These are phyloP conservation scores for Hemithea aestivaria DNA, from an alignment of 2,888 invertebrate species.

Conservation along the genomic window DNA sequence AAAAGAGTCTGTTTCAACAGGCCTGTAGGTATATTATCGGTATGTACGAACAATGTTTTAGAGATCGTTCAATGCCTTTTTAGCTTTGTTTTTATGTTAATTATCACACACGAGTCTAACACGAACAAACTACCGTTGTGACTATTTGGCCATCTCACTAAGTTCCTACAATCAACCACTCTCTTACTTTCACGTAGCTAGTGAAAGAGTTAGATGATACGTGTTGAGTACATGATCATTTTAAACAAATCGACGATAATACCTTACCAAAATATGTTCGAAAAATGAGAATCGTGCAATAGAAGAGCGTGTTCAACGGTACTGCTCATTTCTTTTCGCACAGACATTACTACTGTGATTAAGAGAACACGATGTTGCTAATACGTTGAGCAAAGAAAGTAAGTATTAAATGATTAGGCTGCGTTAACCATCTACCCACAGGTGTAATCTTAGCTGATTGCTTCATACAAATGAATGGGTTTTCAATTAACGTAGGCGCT, in stretches of 20 bases:
- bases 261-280: conserved; percentile 20
- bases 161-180: too few species aligned
- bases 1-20: too few species aligned
- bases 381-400: conserved; percentile 29
- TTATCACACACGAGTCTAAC: conserved; percentile 58
- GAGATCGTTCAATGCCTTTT: conserved; percentile 70
- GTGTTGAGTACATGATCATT: conserved; percentile 41
- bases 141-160: conserved; percentile 38
- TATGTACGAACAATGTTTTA: conserved; percentile 53
- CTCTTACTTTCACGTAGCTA: conserved; percentile 23
- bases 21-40: too few species aligned
- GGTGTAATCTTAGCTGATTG: conserved; percentile 21
- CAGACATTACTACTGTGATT: conserved; percentile 30
- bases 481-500: conserved; percentile 10
- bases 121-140: conserved; percentile 63
- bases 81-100: conserved; percentile 75
- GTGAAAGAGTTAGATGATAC: conserved; percentile 29
- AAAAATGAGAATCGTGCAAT: too few species aligned
- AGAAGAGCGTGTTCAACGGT: too few species aligned
- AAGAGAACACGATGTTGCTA: conserved; percentile 36
- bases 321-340: too few species aligned
- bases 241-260: conserved; percentile 43
- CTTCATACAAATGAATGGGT: conserved; percentile 15
- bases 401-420: conserved; percentile 31
- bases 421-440: conserved; percentile 29